Conservation (phyloP, 2,113 vertebrate genomes). For the Geococcyx californianus region DNA sequence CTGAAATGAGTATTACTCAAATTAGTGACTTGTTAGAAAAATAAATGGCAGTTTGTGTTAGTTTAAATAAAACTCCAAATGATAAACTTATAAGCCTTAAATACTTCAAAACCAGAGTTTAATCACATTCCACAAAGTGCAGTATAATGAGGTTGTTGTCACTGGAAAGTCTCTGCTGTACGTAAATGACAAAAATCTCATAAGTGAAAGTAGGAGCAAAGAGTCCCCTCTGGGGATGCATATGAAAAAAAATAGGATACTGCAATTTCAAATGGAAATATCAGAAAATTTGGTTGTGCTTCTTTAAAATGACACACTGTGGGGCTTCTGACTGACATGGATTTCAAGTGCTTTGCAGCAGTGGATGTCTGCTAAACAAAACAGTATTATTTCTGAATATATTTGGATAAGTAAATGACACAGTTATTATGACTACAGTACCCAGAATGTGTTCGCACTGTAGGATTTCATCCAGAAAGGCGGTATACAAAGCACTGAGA, state of each 20-base stretch:
- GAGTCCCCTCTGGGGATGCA: background rate
- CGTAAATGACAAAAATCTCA: background rate
- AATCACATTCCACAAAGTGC: background rate
- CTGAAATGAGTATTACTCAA: background rate
- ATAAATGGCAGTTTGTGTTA: background rate
- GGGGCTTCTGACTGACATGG: background rate
- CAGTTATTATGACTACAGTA: background rate
- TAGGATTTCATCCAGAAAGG: background rate
- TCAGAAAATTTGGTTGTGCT: background rate
- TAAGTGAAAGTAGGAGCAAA: background rate
- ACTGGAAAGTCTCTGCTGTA: background rate
- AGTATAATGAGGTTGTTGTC: background rate
- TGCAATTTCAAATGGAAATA: background rate
- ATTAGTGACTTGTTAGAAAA: background rate
- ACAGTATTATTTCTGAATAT: background rate
- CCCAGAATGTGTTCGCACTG: background rate
- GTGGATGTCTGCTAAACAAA: background rate
- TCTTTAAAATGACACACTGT: background rate
- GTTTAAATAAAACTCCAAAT: background rate
- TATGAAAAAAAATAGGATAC: background rate
- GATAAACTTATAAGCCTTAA: background rate
- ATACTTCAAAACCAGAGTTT: background rate
- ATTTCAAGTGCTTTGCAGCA: background rate
- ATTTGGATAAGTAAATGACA: slow-evolving; percentile 26
- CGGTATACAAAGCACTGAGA: background rate